These are phyloP conservation scores for Ophiothrix spiculata DNA, from an alignment of 35 echinoderm and acorn worm species.

Conservation along the genomic window DNA sequence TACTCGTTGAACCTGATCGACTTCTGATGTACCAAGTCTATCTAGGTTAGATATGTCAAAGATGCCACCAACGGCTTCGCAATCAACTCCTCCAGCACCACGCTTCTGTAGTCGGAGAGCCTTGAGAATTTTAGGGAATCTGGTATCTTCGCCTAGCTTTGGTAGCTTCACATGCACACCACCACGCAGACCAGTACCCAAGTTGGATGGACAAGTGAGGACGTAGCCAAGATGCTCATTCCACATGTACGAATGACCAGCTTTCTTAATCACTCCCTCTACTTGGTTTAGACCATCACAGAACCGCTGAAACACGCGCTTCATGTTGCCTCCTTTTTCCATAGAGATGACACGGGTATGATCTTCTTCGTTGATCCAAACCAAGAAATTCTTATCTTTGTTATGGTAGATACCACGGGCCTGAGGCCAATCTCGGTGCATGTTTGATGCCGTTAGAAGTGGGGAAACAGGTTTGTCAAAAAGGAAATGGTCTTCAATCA, in stretches of 20 bases:
- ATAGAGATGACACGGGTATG: constrained; percentile 96
- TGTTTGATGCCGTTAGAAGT: constrained; percentile 82
- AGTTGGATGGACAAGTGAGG: constrained; percentile 95
- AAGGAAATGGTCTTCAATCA: constrained; percentile 96
- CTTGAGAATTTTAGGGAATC: constrained; percentile 80
- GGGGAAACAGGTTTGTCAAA: constrained; percentile 99
- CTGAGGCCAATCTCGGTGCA: constrained; percentile 96
- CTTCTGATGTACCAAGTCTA: constrained; percentile 87
- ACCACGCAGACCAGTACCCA: constrained; percentile 89
- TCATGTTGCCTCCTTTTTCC: constrained; percentile 90
- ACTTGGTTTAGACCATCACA: constrained; percentile 92
- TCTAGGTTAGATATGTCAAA: constrained; percentile 99
- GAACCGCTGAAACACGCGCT: constrained; percentile 80
- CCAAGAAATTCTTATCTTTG: constrained; percentile 89
- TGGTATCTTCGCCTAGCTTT: constrained; percentile 58
- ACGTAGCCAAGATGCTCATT: constrained; percentile 98
- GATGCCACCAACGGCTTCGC: constrained; percentile 90
- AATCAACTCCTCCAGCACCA: constrained; percentile 95
- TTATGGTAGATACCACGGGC: constrained; percentile 97
- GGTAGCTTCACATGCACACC: constrained; percentile 95
- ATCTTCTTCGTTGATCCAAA: constrained; percentile 99
- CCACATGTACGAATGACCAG: constrained; percentile 94
- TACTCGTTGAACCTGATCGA: constrained; percentile 81
- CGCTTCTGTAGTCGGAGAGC: constrained; percentile 81
- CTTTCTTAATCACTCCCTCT: constrained; percentile 71